Conservation (phyloP, 2,113 vertebrate genomes). For the Sinocyclocheilus rhinocerous region DNA sequence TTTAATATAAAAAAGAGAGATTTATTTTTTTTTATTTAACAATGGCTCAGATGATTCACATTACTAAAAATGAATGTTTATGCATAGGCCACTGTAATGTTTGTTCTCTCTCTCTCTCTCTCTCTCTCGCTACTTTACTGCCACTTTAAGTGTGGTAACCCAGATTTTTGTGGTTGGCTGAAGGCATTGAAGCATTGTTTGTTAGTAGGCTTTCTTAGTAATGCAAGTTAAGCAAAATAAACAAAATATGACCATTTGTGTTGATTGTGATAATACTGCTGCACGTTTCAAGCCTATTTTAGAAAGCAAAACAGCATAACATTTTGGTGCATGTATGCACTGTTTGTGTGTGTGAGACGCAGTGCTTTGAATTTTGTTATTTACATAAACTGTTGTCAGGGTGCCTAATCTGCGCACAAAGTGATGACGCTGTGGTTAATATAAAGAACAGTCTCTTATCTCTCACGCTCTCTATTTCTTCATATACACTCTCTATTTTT, state of each 20-base stretch:
- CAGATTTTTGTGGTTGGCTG: not conserved
- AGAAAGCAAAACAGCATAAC: slow-evolving; percentile 27
- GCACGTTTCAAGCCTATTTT: not conserved
- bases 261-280: slow-evolving; percentile 33
- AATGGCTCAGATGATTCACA: no score
- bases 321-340: not conserved
- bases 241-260: slow-evolving; percentile 15
- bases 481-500: not conserved
- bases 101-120: not conserved
- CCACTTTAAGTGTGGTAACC: not conserved
- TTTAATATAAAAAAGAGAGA: no score
- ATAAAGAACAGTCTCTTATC: slow-evolving; percentile 78
- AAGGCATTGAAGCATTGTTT: not conserved
- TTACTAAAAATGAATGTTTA: not conserved
- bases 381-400: slow-evolving; percentile 79
- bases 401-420: slow-evolving; percentile 61
- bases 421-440: slow-evolving; percentile 65
- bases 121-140: not conserved
- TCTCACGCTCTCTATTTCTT: slow-evolving; percentile 30
- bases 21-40: no score
- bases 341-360: not conserved
- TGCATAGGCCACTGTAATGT: not conserved
- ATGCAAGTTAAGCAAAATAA: slow-evolving; percentile 14
- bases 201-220: not conserved
- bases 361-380: slow-evolving; percentile 67